Evolutionary conservation across 2,888 invertebrate genomes (phyloP).

Genomic region (Minunthozetes semirufus): DNA sequence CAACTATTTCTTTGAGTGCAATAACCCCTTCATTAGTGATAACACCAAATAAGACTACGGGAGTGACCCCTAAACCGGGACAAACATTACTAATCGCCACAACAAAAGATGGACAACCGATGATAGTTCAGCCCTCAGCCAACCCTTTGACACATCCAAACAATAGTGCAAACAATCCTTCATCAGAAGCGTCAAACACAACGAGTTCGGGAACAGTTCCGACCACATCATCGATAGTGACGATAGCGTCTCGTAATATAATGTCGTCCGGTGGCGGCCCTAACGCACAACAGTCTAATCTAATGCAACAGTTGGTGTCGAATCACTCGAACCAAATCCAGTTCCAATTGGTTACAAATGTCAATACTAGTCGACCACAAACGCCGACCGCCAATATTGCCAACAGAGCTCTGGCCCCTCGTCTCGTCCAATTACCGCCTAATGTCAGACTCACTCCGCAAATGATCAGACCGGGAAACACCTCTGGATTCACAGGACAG

Average conservation of each 20-base stretch:
- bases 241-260: neutral
- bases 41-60: neutral
- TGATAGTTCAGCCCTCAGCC: neutral
- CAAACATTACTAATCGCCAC: constrained; percentile 23
- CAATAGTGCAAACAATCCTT: neutral
- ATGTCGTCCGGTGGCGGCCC: neutral
- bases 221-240: neutral
- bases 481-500: neutral
- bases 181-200: neutral
- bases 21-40: constrained; percentile 7
- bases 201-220: neutral
- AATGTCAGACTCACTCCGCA: neutral
- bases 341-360: constrained; percentile 18
- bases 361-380: constrained; percentile 12
- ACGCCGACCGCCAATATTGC: neutral
- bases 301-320: constrained; percentile 16
- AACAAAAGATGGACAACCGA: constrained; percentile 24
- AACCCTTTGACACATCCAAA: neutral
- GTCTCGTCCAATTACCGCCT: neutral
- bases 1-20: neutral
- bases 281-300: constrained; percentile 1
- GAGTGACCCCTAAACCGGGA: neutral
- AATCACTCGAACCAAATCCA: neutral
- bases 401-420: neutral
- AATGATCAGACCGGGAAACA: neutral